phyloP scores from a whole-genome alignment of 2,113 vertebrate genomes.

The Bufo gargarizans region DNA sequence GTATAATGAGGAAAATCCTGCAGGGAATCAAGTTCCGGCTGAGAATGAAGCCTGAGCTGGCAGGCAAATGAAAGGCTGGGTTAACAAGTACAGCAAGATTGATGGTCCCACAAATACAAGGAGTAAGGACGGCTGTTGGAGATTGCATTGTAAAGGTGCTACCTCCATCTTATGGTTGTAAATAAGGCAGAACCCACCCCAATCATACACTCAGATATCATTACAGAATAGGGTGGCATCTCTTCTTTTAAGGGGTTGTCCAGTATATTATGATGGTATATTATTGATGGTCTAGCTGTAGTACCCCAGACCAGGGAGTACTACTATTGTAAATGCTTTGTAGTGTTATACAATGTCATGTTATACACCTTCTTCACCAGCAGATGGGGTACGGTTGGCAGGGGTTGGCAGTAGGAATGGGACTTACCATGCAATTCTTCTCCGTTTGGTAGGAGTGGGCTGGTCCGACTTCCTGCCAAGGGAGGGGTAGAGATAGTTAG shows the following conservation, averaged over 20 bases:
- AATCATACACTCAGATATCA: neutral
- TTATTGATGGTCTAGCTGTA: no score
- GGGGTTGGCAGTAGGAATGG: no score
- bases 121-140: conserved; percentile 1
- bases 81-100: conserved; percentile 47
- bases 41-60: conserved; percentile 25
- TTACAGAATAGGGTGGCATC: neutral
- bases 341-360: no score
- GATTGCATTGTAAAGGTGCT: neutral
- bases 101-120: conserved; percentile 33
- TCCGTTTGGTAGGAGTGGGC: no score
- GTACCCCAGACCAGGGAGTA: no score
- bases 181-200: neutral
- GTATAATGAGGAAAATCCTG: conserved; percentile 39
- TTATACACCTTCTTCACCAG: no score
- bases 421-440: no score
- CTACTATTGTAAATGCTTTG: no score
- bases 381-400: no score
- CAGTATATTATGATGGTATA: no score
- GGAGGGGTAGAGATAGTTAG: no score
- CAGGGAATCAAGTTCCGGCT: conserved; percentile 36
- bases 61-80: conserved; percentile 27
- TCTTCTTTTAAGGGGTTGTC: neutral
- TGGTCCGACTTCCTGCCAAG: no score
- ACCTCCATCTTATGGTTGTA: neutral